Base-by-base conservation (phyloP, 2,888 invertebrate genomes). In the Eupithecia tripunctaria region DNA sequence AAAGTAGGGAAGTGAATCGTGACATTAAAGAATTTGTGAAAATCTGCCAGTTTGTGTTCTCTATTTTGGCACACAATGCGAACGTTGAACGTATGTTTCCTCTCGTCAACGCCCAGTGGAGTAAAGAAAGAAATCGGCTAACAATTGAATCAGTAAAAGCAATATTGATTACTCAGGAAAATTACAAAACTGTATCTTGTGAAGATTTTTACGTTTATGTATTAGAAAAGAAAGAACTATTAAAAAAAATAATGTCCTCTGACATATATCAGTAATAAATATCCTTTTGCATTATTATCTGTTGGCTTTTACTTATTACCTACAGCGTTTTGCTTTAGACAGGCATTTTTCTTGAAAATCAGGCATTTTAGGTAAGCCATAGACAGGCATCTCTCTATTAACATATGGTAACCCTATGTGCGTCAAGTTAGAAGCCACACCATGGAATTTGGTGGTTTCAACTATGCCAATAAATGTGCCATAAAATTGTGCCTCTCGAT, bases 71-170 rank as follows among this genome's bases (percentile, higher is more conserved):
- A 29, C 29, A 29, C 29, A 29, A 29, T 29, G 29, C 29, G 29
- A 29, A 29, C 29, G 29, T 29, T 3, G 29, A 29, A 29, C 4
- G 29, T 29, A 29, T 29, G 29, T 29, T 72, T 59, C 66, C 72
- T 65, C 59, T 68, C 56, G 36, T 68, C 56, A 72, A 36, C 59
- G 59, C 72, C 60, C 72, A 73, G 72, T 73, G 72, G 72, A 73
- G 60, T 43, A 69, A 73, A 25, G 67, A 71, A 65, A 65, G 70
- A 29, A 70, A 70, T 32, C 60, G 51, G 32, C 51, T 69, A 43
- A 43, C 68, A 43, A 38, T 68, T 41, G 68, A 68, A 38, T 68
- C 68, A 68, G 43, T 68, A 62, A 68, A 38, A 68, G 68, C 68
- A 60, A 68, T 68, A 68, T 63, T 68, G 67, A 67, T 59, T 68